A percentile compares a stretch with the other conserved stretches of the same genome.
Evolutionary conservation across 2,113 vertebrate genomes (phyloP).

Genomic region (Microcebus ravelobensis): DNA sequence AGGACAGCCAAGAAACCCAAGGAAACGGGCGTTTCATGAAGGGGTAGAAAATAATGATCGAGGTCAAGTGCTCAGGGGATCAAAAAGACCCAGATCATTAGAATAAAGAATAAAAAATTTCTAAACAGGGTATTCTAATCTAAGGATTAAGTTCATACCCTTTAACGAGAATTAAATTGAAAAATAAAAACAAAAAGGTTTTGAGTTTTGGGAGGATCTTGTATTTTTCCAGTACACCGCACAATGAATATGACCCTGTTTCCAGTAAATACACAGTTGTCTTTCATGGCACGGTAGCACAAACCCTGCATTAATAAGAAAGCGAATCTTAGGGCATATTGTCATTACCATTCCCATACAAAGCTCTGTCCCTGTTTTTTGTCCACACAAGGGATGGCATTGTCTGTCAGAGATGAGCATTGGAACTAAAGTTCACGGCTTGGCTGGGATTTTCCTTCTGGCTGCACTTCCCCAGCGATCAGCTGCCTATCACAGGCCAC

Average conservation of each 20-base stretch:
- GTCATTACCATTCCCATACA: conserved; percentile 48
- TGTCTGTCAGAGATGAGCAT: conserved; percentile 51
- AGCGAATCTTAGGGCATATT: conserved; percentile 63
- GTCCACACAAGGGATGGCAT: conserved; percentile 64
- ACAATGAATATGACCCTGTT: conserved; percentile 60
- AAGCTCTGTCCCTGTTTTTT: conserved; percentile 39
- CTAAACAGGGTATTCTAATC: background rate
- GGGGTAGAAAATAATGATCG: background rate
- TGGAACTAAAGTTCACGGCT: conserved; percentile 60
- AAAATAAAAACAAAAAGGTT: background rate
- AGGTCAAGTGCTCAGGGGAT: background rate
- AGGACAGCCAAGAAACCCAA: background rate
- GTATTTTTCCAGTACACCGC: conserved; percentile 66
- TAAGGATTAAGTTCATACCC: background rate
- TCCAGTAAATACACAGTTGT: conserved; percentile 67
- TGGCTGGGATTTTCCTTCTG: conserved; percentile 59
- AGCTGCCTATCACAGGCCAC: conserved; percentile 45
- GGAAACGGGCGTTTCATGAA: background rate
- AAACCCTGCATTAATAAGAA: conserved; percentile 67
- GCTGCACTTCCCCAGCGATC: background rate
- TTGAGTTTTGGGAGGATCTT: conserved; percentile 38
- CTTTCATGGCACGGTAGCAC: conserved; percentile 52
- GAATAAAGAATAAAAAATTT: background rate
- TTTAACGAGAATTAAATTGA: conserved; percentile 21
- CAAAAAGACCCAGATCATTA: background rate